Evolutionary conservation across 2,888 invertebrate species (phyloP).

Genomic region (Yponomeuta plumbellus): DNA sequence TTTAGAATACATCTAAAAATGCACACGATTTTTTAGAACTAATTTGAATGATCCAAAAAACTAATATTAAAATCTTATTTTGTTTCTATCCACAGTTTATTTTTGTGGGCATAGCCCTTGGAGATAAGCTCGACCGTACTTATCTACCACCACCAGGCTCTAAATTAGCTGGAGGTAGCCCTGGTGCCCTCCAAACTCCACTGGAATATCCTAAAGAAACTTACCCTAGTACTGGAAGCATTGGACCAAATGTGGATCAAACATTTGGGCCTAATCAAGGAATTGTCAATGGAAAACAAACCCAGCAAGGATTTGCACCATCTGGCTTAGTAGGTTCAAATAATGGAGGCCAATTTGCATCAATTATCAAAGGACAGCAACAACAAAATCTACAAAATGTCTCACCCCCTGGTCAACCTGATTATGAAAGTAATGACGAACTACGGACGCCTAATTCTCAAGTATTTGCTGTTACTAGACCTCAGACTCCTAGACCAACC

Average conservation of each 20-base stretch:
- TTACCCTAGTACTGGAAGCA: not conserved
- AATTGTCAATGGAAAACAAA: not conserved
- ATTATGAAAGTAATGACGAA: not conserved
- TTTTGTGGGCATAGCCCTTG: slow-evolving; percentile 38
- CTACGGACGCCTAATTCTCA: not conserved
- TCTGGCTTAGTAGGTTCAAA: not conserved
- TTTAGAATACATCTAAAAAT: too few species aligned
- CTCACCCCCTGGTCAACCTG: not conserved
- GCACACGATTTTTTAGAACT: not conserved
- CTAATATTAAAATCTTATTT: too few species aligned
- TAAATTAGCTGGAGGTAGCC: slow-evolving; percentile 45
- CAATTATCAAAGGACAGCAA: not conserved
- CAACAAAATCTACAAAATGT: not conserved
- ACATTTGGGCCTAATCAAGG: slow-evolving; percentile 2
- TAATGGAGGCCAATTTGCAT: not conserved
- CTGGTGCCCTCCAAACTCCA: slow-evolving; percentile 41
- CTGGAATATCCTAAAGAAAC: slow-evolving; percentile 39
- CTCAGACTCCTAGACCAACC: not conserved
- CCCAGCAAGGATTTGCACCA: not conserved
- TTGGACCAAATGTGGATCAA: slow-evolving; percentile 13
- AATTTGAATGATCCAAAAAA: not conserved
- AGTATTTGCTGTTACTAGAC: not conserved
- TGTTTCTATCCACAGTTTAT: slow-evolving; percentile 34
- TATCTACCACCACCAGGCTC: slow-evolving; percentile 60
- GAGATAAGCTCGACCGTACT: slow-evolving; percentile 49